Evolutionary conservation across 2,888 invertebrate genomes (phyloP), one percentile per base, ranked within the genome.

Genomic region (Sphinx pinastri): DNA sequence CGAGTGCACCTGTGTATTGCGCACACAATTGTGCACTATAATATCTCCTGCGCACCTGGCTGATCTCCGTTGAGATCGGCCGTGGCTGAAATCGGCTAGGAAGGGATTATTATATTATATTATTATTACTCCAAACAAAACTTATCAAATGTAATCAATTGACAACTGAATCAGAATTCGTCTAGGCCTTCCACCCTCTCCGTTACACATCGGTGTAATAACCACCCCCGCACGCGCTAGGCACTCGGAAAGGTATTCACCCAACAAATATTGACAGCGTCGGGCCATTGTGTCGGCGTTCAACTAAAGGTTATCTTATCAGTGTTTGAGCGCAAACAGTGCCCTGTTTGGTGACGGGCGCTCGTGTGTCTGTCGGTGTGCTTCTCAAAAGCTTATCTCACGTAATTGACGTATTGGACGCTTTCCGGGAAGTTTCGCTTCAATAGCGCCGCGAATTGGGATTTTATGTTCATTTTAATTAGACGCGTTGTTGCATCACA

Each of bases 271-370:
- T 93, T 93, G 85, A 90, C 91, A 78, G 79, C 80, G 80, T 82
- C 84, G 84, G 79, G 83, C 88, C 88, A 93, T 93, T 93, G 93
- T 93, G 93, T 88, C 93, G 93, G 93, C 91, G 82, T 86, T 81
- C 85, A 73, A 84, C 87, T 85, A 93, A 92, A 92, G 90, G 89
- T 89, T 90, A 92, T 91, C 93, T 94, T 93, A 94, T 94, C 93
- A 91, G 83, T 92, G 86, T 93, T 93, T 93, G 91, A 85, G 83
- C 84, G 79, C 88, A 92, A 90, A 93, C 88, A 92, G 79, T 73
- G 73, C 81, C 78, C 77, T 90, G 87, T 91, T 91, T 91, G 88
- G 86, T 85, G 91, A 90, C 88, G 88, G 91, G 92, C 93, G 91
- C 92, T 88, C 83, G 88, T 79, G 82, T 88, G 93, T 92, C 93